Evolutionary conservation across 2,797 vertebrate species (phyloP).

Genomic region (Lemur catta): DNA sequence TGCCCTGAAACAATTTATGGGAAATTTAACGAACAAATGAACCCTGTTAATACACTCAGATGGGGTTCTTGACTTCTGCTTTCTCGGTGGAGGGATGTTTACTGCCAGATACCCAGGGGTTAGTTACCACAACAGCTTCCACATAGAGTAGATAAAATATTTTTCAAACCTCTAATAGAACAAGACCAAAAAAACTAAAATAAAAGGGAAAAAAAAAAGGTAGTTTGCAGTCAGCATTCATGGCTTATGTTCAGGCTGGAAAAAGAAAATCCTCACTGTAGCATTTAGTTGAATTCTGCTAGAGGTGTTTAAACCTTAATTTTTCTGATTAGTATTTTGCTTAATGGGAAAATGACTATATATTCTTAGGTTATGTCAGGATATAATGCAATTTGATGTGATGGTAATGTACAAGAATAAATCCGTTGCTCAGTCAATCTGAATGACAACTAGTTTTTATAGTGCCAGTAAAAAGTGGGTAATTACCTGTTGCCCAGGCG

Average conservation of each 20-base stretch:
- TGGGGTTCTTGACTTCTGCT: background rate
- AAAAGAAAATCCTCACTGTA: background rate
- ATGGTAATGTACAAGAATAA: background rate
- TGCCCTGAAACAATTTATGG: background rate
- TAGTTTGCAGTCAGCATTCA: background rate
- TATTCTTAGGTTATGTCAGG: background rate
- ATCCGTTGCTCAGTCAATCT: background rate
- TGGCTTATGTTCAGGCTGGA: background rate
- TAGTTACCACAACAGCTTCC: background rate
- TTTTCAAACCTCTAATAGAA: background rate
- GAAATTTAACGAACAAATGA: background rate
- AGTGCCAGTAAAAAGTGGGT: background rate
- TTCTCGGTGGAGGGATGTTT: background rate
- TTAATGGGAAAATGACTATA: background rate
- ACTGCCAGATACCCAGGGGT: background rate
- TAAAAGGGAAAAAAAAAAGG: accelerated
- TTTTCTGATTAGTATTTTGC: constrained; percentile 25
- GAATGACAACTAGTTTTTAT: background rate
- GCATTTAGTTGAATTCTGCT: background rate
- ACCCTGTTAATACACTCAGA: background rate
- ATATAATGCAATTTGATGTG: background rate
- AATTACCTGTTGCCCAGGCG: background rate
- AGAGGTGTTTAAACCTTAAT: background rate
- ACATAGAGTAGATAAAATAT: background rate
- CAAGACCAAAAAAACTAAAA: background rate